These are phyloP conservation scores for Micropterix aruncella DNA, from an alignment of 2,888 invertebrate genomes.

Conservation along the genomic window DNA sequence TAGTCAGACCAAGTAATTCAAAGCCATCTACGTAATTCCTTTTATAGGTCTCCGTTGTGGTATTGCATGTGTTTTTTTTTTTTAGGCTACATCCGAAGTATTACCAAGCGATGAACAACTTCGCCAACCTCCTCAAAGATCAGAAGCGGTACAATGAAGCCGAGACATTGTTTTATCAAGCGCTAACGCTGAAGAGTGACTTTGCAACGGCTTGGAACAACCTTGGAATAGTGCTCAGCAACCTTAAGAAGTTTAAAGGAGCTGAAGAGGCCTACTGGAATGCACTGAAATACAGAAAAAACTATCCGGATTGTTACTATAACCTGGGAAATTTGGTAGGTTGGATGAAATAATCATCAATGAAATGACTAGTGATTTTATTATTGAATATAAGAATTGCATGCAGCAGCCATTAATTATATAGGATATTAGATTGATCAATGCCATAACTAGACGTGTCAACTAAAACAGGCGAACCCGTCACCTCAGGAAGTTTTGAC, in stretches of 20 bases:
- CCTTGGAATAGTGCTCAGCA: constrained; percentile 80
- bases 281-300: constrained; percentile 60
- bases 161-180: constrained; percentile 53
- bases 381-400: no score
- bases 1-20: no score
- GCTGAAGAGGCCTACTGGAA: constrained; percentile 67
- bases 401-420: no score
- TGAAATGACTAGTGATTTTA: no score
- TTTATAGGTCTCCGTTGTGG: no score
- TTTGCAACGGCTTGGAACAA: constrained; percentile 99
- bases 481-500: no score
- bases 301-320: constrained; percentile 87
- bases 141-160: constrained; percentile 53
- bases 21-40: no score
- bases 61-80: no score
- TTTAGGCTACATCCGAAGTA: constrained; percentile 61
- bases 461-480: no score
- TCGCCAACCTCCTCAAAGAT: constrained; percentile 75
- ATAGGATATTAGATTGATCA: no score
- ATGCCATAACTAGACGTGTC: no score
- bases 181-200: constrained; percentile 62
- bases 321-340: constrained; percentile 94
- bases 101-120: constrained; percentile 89
- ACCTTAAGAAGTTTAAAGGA: constrained; percentile 50
- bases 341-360: no score